Evolutionary conservation across 2,888 invertebrate species (phyloP).

Genomic region (Dinocampus coccinellae): DNA sequence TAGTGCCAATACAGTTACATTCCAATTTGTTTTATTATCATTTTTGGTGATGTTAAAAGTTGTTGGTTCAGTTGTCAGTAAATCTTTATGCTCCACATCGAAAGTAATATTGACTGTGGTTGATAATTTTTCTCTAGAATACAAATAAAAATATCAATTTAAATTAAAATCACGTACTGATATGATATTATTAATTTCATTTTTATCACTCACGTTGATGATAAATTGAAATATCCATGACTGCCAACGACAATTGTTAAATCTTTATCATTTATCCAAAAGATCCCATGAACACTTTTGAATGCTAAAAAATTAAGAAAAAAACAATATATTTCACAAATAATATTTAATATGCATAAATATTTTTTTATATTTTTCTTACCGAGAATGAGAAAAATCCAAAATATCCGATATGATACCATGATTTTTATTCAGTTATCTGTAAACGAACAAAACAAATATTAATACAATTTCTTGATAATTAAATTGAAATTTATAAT

Average conservation of each 20-base stretch:
- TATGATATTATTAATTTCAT: not conserved
- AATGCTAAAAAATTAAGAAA: conserved; percentile 45
- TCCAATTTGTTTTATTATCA: conserved; percentile 65
- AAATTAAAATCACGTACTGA: not conserved
- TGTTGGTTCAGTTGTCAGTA: conserved; percentile 73
- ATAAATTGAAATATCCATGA: conserved; percentile 72
- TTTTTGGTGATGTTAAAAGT: conserved; percentile 68
- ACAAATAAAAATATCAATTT: conserved; percentile 62
- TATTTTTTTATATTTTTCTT: not conserved
- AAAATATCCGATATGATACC: not conserved
- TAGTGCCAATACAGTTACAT: conserved; percentile 73
- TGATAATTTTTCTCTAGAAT: conserved; percentile 65
- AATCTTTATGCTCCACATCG: conserved; percentile 75
- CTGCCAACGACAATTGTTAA: conserved; percentile 73
- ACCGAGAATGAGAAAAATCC: not conserved
- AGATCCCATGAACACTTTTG: conserved; percentile 53
- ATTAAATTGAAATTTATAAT: too few species aligned
- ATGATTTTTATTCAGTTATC: conserved; percentile 17
- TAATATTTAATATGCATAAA: not conserved
- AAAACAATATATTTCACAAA: not conserved
- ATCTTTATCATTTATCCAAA: conserved; percentile 74
- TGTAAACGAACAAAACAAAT: conserved; percentile 44
- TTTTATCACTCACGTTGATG: conserved; percentile 73
- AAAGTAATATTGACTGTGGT: conserved; percentile 72
- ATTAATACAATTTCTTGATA: too few species aligned